These are phyloP conservation scores for Rhagologus leucostigma DNA, from an alignment of 2,113 vertebrate genomes.

Conservation along the genomic window DNA sequence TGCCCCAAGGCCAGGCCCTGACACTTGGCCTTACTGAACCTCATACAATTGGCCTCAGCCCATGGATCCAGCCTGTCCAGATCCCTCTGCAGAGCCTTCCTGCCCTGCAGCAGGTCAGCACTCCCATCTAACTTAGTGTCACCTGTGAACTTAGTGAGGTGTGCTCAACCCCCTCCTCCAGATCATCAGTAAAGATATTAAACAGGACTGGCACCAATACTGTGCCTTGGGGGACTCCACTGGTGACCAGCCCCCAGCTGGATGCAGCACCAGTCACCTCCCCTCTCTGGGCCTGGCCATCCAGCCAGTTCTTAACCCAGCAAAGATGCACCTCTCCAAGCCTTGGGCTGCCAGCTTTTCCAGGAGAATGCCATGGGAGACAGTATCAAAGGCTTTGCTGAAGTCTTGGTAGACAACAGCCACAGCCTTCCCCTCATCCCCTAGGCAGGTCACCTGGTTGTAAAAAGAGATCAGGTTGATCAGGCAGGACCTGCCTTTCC, in stretches of 20 bases:
- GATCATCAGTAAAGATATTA: neutral
- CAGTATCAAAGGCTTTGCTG: rapidly evolving
- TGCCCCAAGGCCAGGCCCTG: neutral
- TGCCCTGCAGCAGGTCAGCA: neutral
- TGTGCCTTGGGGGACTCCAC: rapidly evolving
- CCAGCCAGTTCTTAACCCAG: neutral
- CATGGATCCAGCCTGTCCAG: neutral
- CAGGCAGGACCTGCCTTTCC: neutral
- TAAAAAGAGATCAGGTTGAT: neutral
- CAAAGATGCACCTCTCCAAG: neutral
- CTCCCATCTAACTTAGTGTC: neutral
- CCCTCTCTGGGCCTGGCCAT: neutral
- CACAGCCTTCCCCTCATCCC: neutral
- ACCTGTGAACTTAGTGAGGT: neutral
- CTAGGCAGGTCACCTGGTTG: rapidly evolving
- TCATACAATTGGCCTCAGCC: rapidly evolving
- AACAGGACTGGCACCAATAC: rapidly evolving
- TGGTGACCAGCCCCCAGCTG: neutral
- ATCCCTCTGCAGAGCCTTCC: neutral
- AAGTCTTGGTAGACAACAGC: too few species aligned
- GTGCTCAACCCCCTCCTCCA: too few species aligned
- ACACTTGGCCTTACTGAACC: neutral
- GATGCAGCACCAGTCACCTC: neutral
- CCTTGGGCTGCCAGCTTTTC: neutral
- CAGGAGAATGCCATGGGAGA: neutral